These are phyloP conservation scores for Drosophila fulvimacula DNA, from an alignment of 2,888 invertebrate species.

Conservation along the genomic window DNA sequence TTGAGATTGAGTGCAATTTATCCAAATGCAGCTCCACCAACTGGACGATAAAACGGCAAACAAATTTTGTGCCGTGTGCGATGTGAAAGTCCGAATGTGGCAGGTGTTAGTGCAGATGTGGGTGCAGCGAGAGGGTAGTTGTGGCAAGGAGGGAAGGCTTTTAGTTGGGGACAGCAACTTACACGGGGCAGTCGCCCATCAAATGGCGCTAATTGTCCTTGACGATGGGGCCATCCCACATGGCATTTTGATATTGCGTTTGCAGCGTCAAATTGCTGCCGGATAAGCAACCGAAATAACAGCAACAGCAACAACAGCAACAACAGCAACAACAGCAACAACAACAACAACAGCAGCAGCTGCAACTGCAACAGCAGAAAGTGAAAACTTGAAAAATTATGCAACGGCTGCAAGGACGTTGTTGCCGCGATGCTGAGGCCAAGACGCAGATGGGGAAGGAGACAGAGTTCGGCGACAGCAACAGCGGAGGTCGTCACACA, in stretches of 20 bases:
- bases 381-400: constrained; percentile 79
- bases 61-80: constrained; percentile 56
- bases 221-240: constrained; percentile 74
- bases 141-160: constrained; percentile 3
- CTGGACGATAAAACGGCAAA: constrained; percentile 65
- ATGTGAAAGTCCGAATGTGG: constrained; percentile 72
- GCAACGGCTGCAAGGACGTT: constrained; percentile 79
- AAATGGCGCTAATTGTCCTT: constrained; percentile 75
- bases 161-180: constrained; percentile 7
- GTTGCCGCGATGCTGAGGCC: constrained; percentile 63
- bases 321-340: constrained; percentile 30
- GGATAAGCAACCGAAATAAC: constrained; percentile 55
- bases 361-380: constrained; percentile 48
- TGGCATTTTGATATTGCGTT: constrained; percentile 65
- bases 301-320: constrained; percentile 33
- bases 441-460: constrained; percentile 6
- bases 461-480: constrained; percentile 41
- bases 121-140: background rate
- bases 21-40: constrained; percentile 52
- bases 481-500: constrained; percentile 72
- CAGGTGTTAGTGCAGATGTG: constrained; percentile 42
- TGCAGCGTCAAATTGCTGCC: constrained; percentile 75
- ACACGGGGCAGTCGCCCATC: constrained; percentile 55
- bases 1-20: constrained; percentile 72
- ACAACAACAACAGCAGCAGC: constrained; percentile 21